Percentiles rank a stretch among this genome's conserved stretches.
Conservation (phyloP, 2,797 vertebrate species). For the Salmo trutta region DNA sequence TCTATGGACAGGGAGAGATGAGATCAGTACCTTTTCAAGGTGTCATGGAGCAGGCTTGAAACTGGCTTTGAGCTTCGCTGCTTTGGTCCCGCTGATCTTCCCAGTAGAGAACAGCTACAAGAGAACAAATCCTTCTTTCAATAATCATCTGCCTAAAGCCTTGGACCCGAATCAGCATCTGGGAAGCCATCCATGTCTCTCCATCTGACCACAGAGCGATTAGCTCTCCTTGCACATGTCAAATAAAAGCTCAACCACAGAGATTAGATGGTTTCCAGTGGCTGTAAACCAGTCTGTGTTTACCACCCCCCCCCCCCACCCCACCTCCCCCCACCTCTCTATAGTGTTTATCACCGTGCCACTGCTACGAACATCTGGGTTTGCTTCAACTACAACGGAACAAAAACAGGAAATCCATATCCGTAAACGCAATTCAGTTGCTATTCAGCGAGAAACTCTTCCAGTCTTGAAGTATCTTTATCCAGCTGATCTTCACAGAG, state of each 20-base stretch:
- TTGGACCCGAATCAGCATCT: not conserved
- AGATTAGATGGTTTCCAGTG: not conserved
- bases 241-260: too few species aligned
- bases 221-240: not conserved
- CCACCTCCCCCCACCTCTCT: too few species aligned
- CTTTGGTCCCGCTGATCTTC: slow-evolving; percentile 73
- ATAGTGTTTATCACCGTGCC: not conserved
- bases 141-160: too few species aligned
- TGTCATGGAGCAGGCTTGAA: slow-evolving; percentile 74
- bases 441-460: not conserved
- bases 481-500: too few species aligned
- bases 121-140: slow-evolving; percentile 13
- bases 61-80: slow-evolving; percentile 77
- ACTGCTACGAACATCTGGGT: not conserved
- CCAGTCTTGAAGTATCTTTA: too few species aligned
- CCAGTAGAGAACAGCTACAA: slow-evolving; percentile 75
- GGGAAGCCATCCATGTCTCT: not conserved
- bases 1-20: too few species aligned
- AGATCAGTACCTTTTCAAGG: slow-evolving; percentile 74
- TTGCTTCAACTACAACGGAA: not conserved
- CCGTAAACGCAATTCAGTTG: not conserved
- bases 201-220: not conserved
- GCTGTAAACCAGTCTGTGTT: not conserved
- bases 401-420: not conserved
- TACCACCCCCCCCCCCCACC: too few species aligned